A percentile compares a stretch with the other conserved stretches of the same genome.
phyloP scores from a whole-genome alignment of 2,113 vertebrate genomes.

The Etia nguti region DNA sequence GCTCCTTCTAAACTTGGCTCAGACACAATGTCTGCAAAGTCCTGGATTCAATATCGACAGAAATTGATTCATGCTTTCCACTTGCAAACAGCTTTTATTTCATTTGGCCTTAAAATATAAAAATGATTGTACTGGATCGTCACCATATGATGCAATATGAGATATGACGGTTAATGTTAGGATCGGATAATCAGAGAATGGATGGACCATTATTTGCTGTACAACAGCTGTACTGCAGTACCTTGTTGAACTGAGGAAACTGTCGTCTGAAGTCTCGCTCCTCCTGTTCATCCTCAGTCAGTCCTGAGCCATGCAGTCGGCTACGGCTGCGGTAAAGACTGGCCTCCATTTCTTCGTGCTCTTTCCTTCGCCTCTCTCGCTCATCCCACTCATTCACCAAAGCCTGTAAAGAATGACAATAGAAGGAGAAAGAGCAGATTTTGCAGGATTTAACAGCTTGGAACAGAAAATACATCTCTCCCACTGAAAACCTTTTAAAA shows the following conservation, averaged over 20 bases:
- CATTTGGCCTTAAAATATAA: not conserved
- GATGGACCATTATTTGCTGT: not conserved
- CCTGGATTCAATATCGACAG: constrained; percentile 65
- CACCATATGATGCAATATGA: not conserved
- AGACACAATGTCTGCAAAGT: constrained; percentile 86
- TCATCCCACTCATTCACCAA: constrained; percentile 92
- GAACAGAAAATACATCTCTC: not conserved
- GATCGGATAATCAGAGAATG: not conserved
- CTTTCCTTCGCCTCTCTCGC: constrained; percentile 77
- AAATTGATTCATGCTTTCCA: not conserved
- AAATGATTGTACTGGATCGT: not conserved
- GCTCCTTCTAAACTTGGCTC: constrained; percentile 80
- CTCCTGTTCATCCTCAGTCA: constrained; percentile 84
- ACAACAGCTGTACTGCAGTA: not conserved
- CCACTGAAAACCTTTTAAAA: not conserved
- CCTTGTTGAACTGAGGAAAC: constrained; percentile 84
- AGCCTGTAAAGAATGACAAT: constrained; percentile 13
- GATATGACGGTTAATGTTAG: not conserved
- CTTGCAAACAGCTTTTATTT: not conserved
- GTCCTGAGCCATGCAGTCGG: constrained; percentile 71
- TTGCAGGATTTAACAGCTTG: not conserved
- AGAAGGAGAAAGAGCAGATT: not conserved
- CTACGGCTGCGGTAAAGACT: constrained; percentile 83
- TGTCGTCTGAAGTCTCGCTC: constrained; percentile 82
- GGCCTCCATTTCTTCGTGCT: constrained; percentile 76